Evolutionary conservation across 2,797 vertebrate genomes (phyloP), one percentile per base, ranked within the genome.

Genomic region (Diceros bicornis): DNA sequence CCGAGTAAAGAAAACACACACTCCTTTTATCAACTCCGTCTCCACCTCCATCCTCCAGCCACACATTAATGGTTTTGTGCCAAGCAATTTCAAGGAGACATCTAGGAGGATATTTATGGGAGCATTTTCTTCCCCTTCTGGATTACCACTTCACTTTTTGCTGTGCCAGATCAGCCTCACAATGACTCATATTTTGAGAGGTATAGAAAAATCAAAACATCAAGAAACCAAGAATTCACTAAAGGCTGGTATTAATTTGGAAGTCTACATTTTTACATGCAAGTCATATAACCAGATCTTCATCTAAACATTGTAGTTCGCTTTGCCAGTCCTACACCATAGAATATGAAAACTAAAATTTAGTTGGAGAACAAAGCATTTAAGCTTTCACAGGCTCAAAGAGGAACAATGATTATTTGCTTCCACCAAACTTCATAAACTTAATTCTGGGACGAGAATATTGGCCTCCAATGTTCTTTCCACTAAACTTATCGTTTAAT

Each of bases 141-240:
- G 23, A 37, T 96, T 62, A 69, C 27, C 13, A 21, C 9, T 79
- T 94, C 25, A n/a, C 6, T 57, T 66, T 92, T 66, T 86, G 9
- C 52, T 68, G 7, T 41, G 25, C 20, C 18, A 72, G 82, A 59
- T 89, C n/a, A 83, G 55, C 91, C 62, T 64, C 41, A 29, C 21
- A 86, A 61, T 74, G 23, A 72, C 27, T 78, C 59, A 23, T 52
- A n/a, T 69, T 94, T 83, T 84, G 23, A 71, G 23, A 89, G 0
- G 11, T 66, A 52, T 17, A 32, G 25, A 93, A 44, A 92, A 77
- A 81, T 71, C 55, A 96, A 85, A 68, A 57, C 3, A 64, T 64
- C 16, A 92, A 82, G 21, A 83, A 97, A 89, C 29, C 11, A 92
- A 86, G 25, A 84, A 82, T 57, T 96, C 50, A 71, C 18, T 66